Base-by-base conservation (phyloP, 1,140 invertebrate genomes). In the Limonius californicus region DNA sequence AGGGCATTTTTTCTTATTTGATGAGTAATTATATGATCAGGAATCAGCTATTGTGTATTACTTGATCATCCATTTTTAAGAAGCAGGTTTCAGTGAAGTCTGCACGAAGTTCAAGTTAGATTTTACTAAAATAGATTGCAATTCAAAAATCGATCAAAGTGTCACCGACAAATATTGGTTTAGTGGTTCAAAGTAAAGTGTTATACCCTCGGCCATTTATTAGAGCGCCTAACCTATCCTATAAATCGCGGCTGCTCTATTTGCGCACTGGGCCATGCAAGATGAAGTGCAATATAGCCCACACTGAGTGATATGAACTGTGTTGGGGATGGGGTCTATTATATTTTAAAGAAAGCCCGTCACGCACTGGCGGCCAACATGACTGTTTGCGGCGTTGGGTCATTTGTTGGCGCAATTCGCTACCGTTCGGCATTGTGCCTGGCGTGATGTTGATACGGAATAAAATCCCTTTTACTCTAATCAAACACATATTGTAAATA, bases 311-410 rank as follows among this genome's bases (percentile, higher is more conserved):
- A 62, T 62, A 66, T 59, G 58, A 56, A 21, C 42, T 62, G 60
- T 23, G 64, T 63, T 32, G 63, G 67, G 59, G 60, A 64, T 64
- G 64, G 63, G 62, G 64, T 59, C 67, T 69, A 69, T 69, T 69
- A 69, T 69, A 69, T 65, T 69, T 67, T 67, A 67, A 69, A 70
- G 68, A 63, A 67, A 63, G 59, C 61, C 30, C 68, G 68, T 70
- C 61, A 70, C 68, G 68, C 66, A 54, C 63, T 61, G 63, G 42
- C 66, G 66, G 43, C 59, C 59, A 59, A 67, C 61, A 63, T 59
- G 53, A 59, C 58, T 66, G 64, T 57, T 58, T 65, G 62, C 59
- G 56, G 67, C 57, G 56, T 56, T 64, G 64, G 65, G 59, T 69
- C 68, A 69, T 69, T 69, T 69, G 68, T 69, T 66, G 59, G 43